These are phyloP conservation scores for Epinotia demarniana DNA, from an alignment of 2,888 invertebrate genomes.

Conservation along the genomic window DNA sequence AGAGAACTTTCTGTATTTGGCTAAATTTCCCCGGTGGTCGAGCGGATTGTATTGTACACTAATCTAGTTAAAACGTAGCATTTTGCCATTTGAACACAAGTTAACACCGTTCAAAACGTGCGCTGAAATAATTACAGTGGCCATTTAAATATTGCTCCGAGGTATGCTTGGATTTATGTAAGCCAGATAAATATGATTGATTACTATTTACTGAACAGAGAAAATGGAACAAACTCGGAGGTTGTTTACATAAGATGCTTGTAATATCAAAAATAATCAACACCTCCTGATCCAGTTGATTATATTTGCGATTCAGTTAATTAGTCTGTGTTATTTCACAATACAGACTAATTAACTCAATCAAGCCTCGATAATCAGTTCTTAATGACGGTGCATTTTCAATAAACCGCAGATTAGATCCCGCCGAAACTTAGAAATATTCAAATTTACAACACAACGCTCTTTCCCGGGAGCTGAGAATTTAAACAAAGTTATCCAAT, in stretches of 20 bases:
- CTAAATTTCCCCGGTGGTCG: conserved; percentile 55
- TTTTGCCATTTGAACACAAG: conserved; percentile 36
- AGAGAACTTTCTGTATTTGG: conserved; percentile 59
- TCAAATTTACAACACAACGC: conserved; percentile 40
- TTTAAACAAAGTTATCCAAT: conserved; percentile 42
- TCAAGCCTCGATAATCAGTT: conserved; percentile 30
- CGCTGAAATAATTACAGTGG: conserved; percentile 17
- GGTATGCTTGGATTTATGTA: background rate
- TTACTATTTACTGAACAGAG: background rate
- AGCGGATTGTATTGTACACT: conserved; percentile 43
- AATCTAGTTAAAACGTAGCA: conserved; percentile 34
- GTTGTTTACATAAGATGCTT: background rate
- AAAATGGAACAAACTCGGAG: background rate
- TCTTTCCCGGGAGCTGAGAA: conserved; percentile 25
- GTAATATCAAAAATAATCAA: conserved; percentile 16
- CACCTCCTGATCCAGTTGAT: background rate
- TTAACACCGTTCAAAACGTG: conserved; percentile 13
- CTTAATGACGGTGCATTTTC: conserved; percentile 16
- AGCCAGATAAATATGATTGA: background rate
- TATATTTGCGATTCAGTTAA: background rate
- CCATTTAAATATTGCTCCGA: conserved; percentile 2
- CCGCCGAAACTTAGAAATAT: conserved; percentile 23
- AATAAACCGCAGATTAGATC: conserved; percentile 31
- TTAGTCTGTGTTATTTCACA: too few species aligned
- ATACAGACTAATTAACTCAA: conserved; percentile 22